phyloP scores from a whole-genome alignment of 37 sponge, comb jelly and placozoan species.

The Lycopodina hypogea region DNA sequence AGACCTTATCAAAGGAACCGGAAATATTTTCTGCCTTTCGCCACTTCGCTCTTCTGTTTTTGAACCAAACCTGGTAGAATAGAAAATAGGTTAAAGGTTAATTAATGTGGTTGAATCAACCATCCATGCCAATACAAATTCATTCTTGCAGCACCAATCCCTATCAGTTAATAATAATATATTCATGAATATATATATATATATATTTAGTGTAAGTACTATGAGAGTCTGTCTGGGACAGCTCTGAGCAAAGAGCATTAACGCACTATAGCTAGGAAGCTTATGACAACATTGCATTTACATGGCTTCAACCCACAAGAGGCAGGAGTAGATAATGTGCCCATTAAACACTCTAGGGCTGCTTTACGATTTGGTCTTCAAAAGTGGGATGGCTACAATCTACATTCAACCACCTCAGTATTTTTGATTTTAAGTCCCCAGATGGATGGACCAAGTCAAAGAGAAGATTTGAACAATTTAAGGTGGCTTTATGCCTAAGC shows the following conservation, averaged over 20 bases:
- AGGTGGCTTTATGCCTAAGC: background rate
- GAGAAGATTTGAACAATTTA: background rate
- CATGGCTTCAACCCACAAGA: too few relatives aligned
- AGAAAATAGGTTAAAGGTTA: background rate
- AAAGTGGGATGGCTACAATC: background rate
- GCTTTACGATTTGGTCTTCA: too few relatives aligned
- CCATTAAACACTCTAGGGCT: too few relatives aligned
- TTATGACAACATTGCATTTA: too few relatives aligned
- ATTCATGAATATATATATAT: too few relatives aligned
- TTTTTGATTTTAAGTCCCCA: background rate
- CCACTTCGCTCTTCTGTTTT: conserved; percentile 84
- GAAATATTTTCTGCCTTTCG: conserved; percentile 76
- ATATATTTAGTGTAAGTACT: too few relatives aligned
- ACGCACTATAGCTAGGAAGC: too few relatives aligned
- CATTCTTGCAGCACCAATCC: too few relatives aligned
- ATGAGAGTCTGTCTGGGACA: background rate
- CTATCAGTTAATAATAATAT: too few relatives aligned
- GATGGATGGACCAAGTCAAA: background rate
- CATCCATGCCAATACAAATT: too few relatives aligned
- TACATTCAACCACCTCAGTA: background rate
- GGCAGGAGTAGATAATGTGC: too few relatives aligned
- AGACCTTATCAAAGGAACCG: background rate
- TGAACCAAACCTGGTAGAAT: conserved; percentile 75
- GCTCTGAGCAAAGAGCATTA: too few relatives aligned
- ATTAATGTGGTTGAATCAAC: background rate